A percentile compares a stretch with the other conserved stretches of the same genome.
Evolutionary conservation across 2,797 vertebrate species (phyloP).

Genomic region (Enteromius anoplus): DNA sequence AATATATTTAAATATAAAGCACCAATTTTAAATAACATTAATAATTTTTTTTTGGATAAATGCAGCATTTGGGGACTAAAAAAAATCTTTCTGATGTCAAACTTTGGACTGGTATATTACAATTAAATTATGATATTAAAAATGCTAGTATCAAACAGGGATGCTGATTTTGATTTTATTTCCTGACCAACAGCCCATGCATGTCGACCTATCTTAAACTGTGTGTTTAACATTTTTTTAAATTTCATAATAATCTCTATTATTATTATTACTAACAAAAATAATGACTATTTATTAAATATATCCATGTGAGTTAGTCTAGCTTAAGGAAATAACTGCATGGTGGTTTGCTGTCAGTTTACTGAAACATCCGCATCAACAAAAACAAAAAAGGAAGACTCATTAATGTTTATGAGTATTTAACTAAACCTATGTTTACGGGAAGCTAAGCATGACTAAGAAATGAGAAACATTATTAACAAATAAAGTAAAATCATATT

Average conservation of each 20-base stretch:
- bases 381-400: background rate
- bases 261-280: background rate
- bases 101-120: background rate
- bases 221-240: background rate
- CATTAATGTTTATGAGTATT: background rate
- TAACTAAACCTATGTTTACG: background rate
- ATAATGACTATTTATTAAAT: background rate
- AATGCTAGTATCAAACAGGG: background rate
- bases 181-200: background rate
- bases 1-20: background rate
- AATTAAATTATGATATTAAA: background rate
- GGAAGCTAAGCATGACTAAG: background rate
- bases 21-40: background rate
- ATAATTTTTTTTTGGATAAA: background rate
- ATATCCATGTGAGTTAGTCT: background rate
- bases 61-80: background rate
- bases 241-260: background rate
- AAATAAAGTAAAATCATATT: conserved; percentile 3
- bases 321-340: conserved; percentile 1
- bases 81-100: background rate
- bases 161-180: background rate
- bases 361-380: background rate
- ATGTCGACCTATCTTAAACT: background rate
- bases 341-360: background rate
- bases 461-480: background rate